Conservation (phyloP, 1,140 invertebrate genomes). For the Zaprionus africanus region DNA sequence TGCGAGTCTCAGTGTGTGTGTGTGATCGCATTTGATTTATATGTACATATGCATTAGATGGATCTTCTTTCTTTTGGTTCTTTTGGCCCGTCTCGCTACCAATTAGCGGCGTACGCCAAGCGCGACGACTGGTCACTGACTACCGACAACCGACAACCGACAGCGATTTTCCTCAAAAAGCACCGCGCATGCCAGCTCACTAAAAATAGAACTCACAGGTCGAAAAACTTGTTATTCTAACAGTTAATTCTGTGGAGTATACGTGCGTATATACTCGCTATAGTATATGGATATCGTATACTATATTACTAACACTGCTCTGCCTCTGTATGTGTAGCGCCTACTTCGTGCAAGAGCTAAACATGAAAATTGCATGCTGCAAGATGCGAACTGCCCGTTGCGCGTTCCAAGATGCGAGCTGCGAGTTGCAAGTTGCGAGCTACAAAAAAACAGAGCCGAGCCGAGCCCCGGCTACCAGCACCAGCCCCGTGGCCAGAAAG, state of each 20-base stretch:
- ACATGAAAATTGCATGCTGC: slow-evolving; percentile 50
- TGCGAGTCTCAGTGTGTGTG: neutral
- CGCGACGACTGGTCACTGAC: slow-evolving; percentile 58
- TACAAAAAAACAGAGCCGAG: slow-evolving; percentile 1
- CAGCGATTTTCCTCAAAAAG: slow-evolving; percentile 46
- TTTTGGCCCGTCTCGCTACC: slow-evolving; percentile 34
- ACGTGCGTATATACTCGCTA: slow-evolving; percentile 24
- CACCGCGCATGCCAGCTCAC: slow-evolving; percentile 37
- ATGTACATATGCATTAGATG: slow-evolving; percentile 34
- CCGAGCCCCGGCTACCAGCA: neutral
- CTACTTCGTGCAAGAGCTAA: slow-evolving; percentile 20
- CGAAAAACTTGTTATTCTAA: slow-evolving; percentile 60
- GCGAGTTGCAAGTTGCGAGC: slow-evolving; percentile 2
- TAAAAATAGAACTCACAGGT: slow-evolving; percentile 45
- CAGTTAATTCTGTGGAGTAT: slow-evolving; percentile 48
- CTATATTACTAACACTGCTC: neutral
- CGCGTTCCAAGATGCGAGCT: slow-evolving; percentile 14
- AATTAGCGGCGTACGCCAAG: slow-evolving; percentile 60
- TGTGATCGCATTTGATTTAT: slow-evolving; percentile 9
- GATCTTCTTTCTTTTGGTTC: slow-evolving; percentile 38
- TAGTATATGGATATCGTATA: slow-evolving; percentile 7
- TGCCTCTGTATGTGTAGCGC: slow-evolving; percentile 18
- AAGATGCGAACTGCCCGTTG: slow-evolving; percentile 3
- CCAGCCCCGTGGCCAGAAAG: slow-evolving; percentile 29
- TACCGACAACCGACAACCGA: slow-evolving; percentile 29